Percentiles rank a stretch among this genome's conserved stretches.
These are phyloP conservation scores for Acromyrmex charruanus DNA, from an alignment of 1,140 invertebrate genomes.

Conservation along the genomic window DNA sequence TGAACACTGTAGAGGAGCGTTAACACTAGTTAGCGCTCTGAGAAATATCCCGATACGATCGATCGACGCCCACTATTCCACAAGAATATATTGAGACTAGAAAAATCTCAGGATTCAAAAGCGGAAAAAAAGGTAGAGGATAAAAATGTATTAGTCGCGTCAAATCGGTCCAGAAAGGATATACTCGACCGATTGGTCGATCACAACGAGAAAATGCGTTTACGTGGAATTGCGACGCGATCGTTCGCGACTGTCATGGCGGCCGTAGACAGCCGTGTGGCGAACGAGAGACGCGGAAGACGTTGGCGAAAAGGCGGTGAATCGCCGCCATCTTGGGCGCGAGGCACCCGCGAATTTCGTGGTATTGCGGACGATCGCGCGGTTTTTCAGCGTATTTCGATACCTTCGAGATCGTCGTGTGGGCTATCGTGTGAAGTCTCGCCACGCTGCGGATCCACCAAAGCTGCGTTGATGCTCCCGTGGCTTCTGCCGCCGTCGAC, in stretches of 20 bases:
- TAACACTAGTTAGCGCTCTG: not conserved
- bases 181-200: not conserved
- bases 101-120: not conserved
- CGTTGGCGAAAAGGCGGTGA: conserved; percentile 48
- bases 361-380: conserved; percentile 65
- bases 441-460: conserved; percentile 79
- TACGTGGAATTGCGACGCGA: conserved; percentile 53
- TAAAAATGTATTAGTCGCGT: not conserved
- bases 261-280: conserved; percentile 61
- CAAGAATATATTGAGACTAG: not conserved
- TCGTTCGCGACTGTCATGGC: conserved; percentile 79
- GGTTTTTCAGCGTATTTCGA: conserved; percentile 76
- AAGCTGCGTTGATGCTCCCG: conserved; percentile 68
- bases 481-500: conserved; percentile 81
- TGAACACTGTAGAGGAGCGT: conserved; percentile 65
- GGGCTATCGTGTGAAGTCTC: conserved; percentile 75
- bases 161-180: too few species aligned
- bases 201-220: not conserved
- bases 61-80: not conserved
- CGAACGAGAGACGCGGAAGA: conserved; percentile 26
- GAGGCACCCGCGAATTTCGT: conserved; percentile 71
- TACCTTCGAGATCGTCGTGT: conserved; percentile 84
- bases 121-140: not conserved
- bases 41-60: conserved; percentile 69
- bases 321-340: conserved; percentile 81